Percentiles rank a stretch among this genome's conserved stretches.
These are phyloP conservation scores for Anguilla pacifica DNA, from an alignment of 2,797 vertebrate genomes.

Conservation along the genomic window DNA sequence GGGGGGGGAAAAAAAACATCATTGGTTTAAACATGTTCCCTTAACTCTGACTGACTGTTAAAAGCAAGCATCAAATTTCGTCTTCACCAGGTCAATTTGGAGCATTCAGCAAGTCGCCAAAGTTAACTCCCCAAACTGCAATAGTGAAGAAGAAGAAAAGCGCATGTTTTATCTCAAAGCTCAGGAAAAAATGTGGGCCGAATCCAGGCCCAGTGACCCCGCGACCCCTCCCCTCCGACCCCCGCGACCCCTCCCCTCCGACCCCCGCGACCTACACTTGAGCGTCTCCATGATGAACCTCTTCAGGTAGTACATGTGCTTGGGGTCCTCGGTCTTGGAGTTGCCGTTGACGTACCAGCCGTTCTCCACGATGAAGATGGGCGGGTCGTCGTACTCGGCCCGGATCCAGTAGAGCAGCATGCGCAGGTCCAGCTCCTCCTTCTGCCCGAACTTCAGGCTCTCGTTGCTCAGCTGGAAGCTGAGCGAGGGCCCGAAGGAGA, in stretches of 20 bases:
- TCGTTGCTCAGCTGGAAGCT: conserved; percentile 92
- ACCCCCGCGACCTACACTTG: conserved; percentile 78
- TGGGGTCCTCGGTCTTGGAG: conserved; percentile 88
- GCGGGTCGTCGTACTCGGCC: conserved; percentile 85
- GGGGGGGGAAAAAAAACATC: no score
- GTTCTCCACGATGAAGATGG: conserved; percentile 92
- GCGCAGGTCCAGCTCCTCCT: conserved; percentile 86
- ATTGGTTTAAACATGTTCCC: no score
- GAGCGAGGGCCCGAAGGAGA: conserved; percentile 89
- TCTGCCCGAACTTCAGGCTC: conserved; percentile 86
- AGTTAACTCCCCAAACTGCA: neutral
- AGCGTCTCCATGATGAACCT: conserved; percentile 90
- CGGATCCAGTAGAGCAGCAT: conserved; percentile 93
- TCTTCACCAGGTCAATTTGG: no score
- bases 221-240: neutral
- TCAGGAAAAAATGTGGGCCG: neutral
- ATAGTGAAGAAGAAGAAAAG: neutral
- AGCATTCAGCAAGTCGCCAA: neutral
- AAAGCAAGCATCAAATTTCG: no score
- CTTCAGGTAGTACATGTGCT: conserved; percentile 95
- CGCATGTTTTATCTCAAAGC: no score
- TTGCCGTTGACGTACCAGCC: conserved; percentile 90
- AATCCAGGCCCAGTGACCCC: neutral
- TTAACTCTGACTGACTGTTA: no score
- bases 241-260: neutral